phyloP scores from a whole-genome alignment of 2,113 vertebrate genomes.

The Megalops atlanticus region DNA sequence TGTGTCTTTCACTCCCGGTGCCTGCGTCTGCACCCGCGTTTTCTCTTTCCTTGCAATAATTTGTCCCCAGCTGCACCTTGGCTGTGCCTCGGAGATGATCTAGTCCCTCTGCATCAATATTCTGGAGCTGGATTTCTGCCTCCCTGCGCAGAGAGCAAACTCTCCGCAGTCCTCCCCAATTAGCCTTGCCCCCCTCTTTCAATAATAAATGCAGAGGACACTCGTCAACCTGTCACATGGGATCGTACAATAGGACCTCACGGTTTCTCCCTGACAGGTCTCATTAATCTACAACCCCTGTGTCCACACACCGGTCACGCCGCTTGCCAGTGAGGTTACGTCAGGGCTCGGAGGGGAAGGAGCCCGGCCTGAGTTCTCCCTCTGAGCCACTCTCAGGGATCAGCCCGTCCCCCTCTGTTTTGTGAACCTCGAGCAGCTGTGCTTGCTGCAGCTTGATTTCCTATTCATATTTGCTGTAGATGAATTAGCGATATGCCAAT shows the following conservation, averaged over 20 bases:
- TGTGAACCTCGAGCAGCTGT: too few species aligned
- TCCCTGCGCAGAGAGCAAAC: not conserved
- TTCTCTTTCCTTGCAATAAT: slow-evolving; percentile 9
- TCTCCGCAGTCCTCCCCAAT: slow-evolving; percentile 32
- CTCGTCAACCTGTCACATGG: slow-evolving; percentile 32
- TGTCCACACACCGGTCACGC: not conserved
- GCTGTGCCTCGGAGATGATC: not conserved
- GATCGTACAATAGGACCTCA: slow-evolving; percentile 25
- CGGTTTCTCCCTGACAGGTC: slow-evolving; percentile 7
- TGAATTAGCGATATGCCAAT: too few species aligned
- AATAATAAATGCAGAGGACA: slow-evolving; percentile 47
- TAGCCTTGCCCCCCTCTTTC: slow-evolving; percentile 46
- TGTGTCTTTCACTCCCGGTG: not conserved
- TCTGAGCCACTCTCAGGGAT: not conserved
- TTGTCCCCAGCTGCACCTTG: not conserved
- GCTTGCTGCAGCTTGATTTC: not conserved
- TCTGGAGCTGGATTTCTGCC: slow-evolving; percentile 27
- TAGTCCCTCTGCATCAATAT: slow-evolving; percentile 29
- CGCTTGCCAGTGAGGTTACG: not conserved
- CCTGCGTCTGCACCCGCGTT: not conserved
- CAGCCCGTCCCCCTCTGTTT: not conserved
- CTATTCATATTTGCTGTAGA: too few species aligned
- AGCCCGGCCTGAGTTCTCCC: not conserved
- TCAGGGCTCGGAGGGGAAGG: not conserved
- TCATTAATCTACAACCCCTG: slow-evolving; percentile 19